Percentiles rank a stretch among this genome's conserved stretches.
phyloP scores from a whole-genome alignment of 2,888 invertebrate species.

The Ormyrus pomaceus region DNA sequence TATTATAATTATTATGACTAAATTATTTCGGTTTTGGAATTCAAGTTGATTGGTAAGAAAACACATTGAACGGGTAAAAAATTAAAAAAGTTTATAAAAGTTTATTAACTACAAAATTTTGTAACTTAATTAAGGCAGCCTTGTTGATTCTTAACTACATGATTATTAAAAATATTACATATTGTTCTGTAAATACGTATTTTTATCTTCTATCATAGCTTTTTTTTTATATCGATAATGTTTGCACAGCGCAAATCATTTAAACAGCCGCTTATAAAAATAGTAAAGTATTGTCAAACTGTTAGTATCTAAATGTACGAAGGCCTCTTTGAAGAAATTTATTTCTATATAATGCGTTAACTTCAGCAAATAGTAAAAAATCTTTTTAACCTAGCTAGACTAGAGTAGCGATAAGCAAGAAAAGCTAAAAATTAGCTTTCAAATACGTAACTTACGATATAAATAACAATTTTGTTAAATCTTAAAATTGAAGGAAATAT shows the following conservation, averaged over 20 bases:
- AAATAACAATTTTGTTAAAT: constrained; percentile 20
- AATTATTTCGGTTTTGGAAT: not conserved
- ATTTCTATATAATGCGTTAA: constrained; percentile 13
- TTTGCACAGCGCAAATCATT: not conserved
- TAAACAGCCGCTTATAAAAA: not conserved
- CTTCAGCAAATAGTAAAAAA: constrained; percentile 26
- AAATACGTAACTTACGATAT: constrained; percentile 21
- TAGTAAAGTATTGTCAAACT: no score
- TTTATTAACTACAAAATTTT: constrained; percentile 49
- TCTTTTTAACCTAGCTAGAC: constrained; percentile 64
- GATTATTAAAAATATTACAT: constrained; percentile 50
- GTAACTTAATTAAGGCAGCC: constrained; percentile 73
- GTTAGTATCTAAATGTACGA: not conserved
- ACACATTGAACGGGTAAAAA: not conserved
- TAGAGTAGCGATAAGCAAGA: constrained; percentile 72
- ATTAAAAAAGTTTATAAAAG: not conserved
- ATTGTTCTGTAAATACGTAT: constrained; percentile 45
- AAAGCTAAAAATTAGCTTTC: constrained; percentile 57
- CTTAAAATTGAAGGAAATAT: constrained; percentile 6
- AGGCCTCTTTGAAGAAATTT: constrained; percentile 7
- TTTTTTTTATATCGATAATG: not conserved
- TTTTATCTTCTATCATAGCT: not conserved
- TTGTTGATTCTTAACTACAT: constrained; percentile 59
- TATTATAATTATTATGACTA: constrained; percentile 31
- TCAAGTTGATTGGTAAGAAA: not conserved